A percentile compares a stretch with the other conserved stretches of the same genome.
These are phyloP conservation scores for Hoplostethus atlanticus DNA, from an alignment of 2,797 vertebrate species.

Conservation along the genomic window DNA sequence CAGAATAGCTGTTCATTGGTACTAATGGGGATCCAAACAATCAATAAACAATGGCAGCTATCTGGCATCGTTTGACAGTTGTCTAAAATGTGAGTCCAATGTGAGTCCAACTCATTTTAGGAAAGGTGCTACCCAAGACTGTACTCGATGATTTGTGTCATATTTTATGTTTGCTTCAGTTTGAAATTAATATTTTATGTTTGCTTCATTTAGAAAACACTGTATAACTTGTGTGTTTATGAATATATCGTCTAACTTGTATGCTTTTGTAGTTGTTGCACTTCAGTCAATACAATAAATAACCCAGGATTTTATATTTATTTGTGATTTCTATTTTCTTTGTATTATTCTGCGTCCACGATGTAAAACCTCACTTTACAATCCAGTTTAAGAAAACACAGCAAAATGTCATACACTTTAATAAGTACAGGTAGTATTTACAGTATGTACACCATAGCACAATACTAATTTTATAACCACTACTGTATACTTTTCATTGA, in stretches of 20 bases:
- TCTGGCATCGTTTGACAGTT: too few species aligned
- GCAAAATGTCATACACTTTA: slow-evolving; percentile 83
- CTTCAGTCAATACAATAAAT: slow-evolving; percentile 3
- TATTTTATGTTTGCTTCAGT: neutral
- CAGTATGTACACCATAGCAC: slow-evolving; percentile 82
- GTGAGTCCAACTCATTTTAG: too few species aligned
- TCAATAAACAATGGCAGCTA: too few species aligned
- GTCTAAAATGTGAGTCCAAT: too few species aligned
- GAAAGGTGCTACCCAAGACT: too few species aligned
- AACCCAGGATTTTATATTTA: slow-evolving; percentile 15
- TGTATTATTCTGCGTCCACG: slow-evolving; percentile 25
- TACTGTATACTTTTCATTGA: slow-evolving; percentile 73
- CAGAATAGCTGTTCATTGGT: too few species aligned
- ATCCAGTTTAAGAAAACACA: slow-evolving; percentile 79
- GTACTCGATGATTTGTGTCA: too few species aligned
- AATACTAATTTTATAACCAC: slow-evolving; percentile 73
- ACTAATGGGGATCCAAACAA: too few species aligned
- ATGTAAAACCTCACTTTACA: slow-evolving; percentile 64
- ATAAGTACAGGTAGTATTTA: slow-evolving; percentile 84
- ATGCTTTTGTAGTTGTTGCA: neutral
- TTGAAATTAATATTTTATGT: neutral
- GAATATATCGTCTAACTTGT: neutral
- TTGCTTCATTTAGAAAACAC: neutral
- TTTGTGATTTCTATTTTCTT: slow-evolving; percentile 39
- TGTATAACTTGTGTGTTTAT: neutral